Evolutionary conservation across 2,113 vertebrate species (phyloP), one percentile per base, ranked within the genome.

Genomic region (Macaca mulatta): DNA sequence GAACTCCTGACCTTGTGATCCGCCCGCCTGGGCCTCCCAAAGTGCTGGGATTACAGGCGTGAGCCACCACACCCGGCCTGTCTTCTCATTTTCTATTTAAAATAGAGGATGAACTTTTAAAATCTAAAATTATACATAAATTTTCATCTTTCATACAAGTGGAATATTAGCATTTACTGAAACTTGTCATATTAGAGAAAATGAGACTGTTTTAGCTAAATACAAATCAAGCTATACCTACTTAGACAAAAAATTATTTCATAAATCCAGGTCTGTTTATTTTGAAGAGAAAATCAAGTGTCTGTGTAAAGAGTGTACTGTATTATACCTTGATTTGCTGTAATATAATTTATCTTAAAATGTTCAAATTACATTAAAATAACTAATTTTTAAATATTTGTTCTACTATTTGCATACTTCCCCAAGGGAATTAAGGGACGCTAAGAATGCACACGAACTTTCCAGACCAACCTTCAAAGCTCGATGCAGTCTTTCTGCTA

Each of bases 401-500:
- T 61, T 74, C 6, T 48, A 1, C 4, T 64, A 6, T 90, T 80
- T 30, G 35, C n/a, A 25, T 30, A 25, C 35, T 82, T 75, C 8
- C 25, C 16, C 12, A 64, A 64, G 13, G 12, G 27, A 64, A 32
- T n/a, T 17, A 52, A 89, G 38, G 35, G n/a, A 77, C 25, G 4
- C 22, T 94, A 72, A 72, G 55, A 93, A 87, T 6, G 8, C 2
- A 18, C 43, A 89, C 25, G 20, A 93, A 95, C 93, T 64, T 89
- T 85, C 32, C 61, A 94, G 12, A 94, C 72, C 50, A 98, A 99
- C 99, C 99, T 99, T 97, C 98, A 99, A 98, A 97, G 99, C 97
- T 6, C 98, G 99, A 97, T 99, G 75, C 43, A 99, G 99, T 86
- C 99, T 98, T 97, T 98, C 98, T 45, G 99, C 99, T 96, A 99